Conservation (phyloP, 2,888 invertebrate genomes). For the Tigriopus californicus region DNA sequence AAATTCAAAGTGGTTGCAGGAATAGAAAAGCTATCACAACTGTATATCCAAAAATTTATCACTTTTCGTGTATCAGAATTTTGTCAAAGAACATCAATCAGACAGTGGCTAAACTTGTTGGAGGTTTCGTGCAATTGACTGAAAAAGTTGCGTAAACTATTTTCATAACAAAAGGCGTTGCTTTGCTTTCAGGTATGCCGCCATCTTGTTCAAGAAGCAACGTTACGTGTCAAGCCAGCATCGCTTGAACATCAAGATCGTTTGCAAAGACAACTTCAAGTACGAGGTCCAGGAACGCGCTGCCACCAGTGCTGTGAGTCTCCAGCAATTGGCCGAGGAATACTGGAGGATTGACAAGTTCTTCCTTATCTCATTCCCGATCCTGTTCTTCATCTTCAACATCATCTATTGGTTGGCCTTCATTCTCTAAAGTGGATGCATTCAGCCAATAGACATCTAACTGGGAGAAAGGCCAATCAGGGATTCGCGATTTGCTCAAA, state of each 20-base stretch:
- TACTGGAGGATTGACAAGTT: conserved; percentile 16
- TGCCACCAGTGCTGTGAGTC: neutral
- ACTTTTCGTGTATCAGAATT: no score
- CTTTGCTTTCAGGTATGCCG: conserved; percentile 14
- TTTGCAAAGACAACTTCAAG: conserved; percentile 16
- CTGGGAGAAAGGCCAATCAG: no score
- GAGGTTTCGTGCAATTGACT: no score
- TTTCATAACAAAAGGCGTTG: neutral
- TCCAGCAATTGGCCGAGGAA: conserved; percentile 15
- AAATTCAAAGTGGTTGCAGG: no score
- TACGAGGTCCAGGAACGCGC: conserved; percentile 15
- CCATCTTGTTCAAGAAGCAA: conserved; percentile 16
- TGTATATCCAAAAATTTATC: no score
- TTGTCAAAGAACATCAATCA: no score
- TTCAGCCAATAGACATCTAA: no score
- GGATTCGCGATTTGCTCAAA: no score
- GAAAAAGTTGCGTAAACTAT: no score
- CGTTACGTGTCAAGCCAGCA: conserved; percentile 14
- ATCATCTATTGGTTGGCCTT: conserved; percentile 16
- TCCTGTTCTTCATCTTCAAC: conserved; percentile 16
- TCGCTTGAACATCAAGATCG: conserved; percentile 12
- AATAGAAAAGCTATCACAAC: no score
- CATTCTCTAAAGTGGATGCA: conserved; percentile 5
- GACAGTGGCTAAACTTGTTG: no score
- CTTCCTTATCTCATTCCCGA: conserved; percentile 15